Evolutionary conservation across 1,140 invertebrate species (phyloP), one percentile per base, ranked within the genome.

Genomic region (Triops cancriformis): DNA sequence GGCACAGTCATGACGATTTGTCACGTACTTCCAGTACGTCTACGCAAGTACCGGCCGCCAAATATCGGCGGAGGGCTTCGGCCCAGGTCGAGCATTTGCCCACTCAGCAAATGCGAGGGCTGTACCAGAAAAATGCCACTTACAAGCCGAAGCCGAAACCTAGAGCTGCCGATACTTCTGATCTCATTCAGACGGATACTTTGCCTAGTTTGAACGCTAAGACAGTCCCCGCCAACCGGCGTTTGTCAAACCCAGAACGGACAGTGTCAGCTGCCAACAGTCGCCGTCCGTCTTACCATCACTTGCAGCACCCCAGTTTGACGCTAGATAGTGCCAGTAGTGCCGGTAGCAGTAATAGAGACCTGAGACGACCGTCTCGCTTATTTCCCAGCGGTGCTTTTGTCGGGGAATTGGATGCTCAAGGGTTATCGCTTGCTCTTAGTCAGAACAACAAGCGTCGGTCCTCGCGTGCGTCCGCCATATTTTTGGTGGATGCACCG

Each of bases 1-100:
- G 77, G 27, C 73, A 78, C 73, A 78, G 77, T 43, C 72, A 73
- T 72, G 77, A 78, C 12, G 77, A 78, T 27, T 27, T 78, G 37
- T 41, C 72, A 73, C 41, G 7, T n/a, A n/a, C 51, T 23, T 43
- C 26, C 23, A 43, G 18, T 7, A 45, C 31, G 26, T 9, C 23
- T 23, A 26, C 31, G 18, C 37, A 6, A 45, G 41, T 45, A 75
- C 41, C 26, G n/a, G 73, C 73, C 5, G 42, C 74, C 26, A 64
- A 76, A n/a, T 76, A 76, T 26, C 75, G 75, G n/a, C 41, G 75
- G 9, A 26, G 75, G 28, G 42, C 75, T 27, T 76, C 75, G 18
- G 42, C 75, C 5, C 75, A 76, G 18, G 75, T 64, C 2, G 75
- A 76, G 18, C 64, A 26, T 27, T 23, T 76, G 28, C 26, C 42